Base-by-base conservation (phyloP, 2,888 invertebrate genomes). In the Cataglyphis altisquamis region DNA sequence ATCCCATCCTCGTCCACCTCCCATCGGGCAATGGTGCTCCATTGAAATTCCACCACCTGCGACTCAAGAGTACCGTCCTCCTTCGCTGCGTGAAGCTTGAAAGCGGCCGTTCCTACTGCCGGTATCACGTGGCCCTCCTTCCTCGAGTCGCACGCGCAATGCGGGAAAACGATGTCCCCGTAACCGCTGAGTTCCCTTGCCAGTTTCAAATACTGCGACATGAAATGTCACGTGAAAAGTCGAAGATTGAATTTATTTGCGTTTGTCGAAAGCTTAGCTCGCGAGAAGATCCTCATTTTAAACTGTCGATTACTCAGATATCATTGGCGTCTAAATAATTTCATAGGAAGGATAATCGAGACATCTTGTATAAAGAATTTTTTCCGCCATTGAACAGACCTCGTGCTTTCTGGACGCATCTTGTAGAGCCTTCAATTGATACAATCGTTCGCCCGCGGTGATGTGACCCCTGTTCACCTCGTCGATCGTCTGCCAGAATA, bases 371-470 rank as follows among this genome's bases (percentile, higher is more conserved):
- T n/a, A 48, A 48, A 48, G 1, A 18, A n/a, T 48, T 48, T 48
- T n/a, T 48, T 48, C 18, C 18, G 15, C 45, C 18, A n/a, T 0
- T 52, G 48, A n/a, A 52, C 90, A 85, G 92, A 96, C 96, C 95
- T 98, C 98, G 82, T 96, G 95, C 87, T 98, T 98, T 92, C 98
- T 97, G 84, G 97, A 97, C 91, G 97, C 97, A 94, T 99, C 98
- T 95, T 99, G 99, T 81, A 99, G 96, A 48, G 99, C 98, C 95
- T 99, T 99, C 86, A 99, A 96, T 95, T 99, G 99, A 95, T 99
- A 99, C 29, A 99, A 96, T 66, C 98, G 97, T 90, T 98, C 98
- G 75, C 98, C 98, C 18, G 99, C 98, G 86, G 96, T 96, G 91
- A 99, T 97, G 94, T 98, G 98, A 84, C 99, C 98, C 91, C 98